These are phyloP conservation scores for Theretra japonica DNA, from an alignment of 2,888 invertebrate genomes.

Conservation along the genomic window DNA sequence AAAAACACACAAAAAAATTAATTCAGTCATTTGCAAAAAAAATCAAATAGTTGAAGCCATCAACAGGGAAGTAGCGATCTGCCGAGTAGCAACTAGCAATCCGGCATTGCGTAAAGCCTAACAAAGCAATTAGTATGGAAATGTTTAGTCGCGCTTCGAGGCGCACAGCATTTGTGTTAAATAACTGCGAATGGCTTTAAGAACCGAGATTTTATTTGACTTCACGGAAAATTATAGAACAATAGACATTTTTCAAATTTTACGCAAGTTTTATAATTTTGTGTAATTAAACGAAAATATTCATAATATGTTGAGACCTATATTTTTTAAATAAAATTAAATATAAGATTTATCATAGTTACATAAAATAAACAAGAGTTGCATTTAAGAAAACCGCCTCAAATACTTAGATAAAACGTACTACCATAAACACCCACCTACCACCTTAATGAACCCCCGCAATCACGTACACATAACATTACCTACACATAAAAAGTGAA, in stretches of 20 bases:
- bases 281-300: too few relatives aligned
- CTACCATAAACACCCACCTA: not conserved
- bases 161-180: constrained; percentile 48
- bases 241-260: not conserved
- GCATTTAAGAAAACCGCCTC: too few relatives aligned
- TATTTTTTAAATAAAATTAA: too few relatives aligned
- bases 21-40: not conserved
- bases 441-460: not conserved
- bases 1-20: too few relatives aligned
- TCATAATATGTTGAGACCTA: too few relatives aligned
- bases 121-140: constrained; percentile 70
- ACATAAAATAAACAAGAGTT: too few relatives aligned
- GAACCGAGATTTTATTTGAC: not conserved
- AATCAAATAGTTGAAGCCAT: not conserved
- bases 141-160: constrained; percentile 63
- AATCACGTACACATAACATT: not conserved
- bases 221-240: constrained; percentile 14
- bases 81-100: constrained; percentile 38
- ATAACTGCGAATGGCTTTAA: constrained; percentile 41
- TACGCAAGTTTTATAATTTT: not conserved
- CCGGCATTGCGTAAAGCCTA: constrained; percentile 59
- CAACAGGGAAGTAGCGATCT: constrained; percentile 49
- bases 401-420: too few relatives aligned
- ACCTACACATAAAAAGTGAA: not conserved
- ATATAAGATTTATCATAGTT: too few relatives aligned